A percentile compares a stretch with the other conserved stretches of the same genome.
Evolutionary conservation across 2,797 vertebrate genomes (phyloP).

Genomic region (Lindbergichthys nudifrons): DNA sequence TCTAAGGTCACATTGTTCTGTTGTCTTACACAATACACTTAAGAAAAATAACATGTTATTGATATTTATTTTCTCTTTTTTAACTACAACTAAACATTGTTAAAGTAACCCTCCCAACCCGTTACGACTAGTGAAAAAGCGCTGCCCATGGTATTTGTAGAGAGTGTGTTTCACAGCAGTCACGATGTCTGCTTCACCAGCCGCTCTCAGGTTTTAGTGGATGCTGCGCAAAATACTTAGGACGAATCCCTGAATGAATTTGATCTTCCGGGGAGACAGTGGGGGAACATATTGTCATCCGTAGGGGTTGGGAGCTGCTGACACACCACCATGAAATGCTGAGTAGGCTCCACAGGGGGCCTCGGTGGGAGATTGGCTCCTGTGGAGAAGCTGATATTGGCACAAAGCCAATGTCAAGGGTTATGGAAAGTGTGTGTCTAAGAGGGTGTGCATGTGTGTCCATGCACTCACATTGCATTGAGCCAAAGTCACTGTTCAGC

Average conservation of each 20-base stretch:
- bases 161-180: slow-evolving; percentile 28
- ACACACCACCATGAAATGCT: slow-evolving; percentile 60
- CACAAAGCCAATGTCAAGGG: slow-evolving; percentile 46
- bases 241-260: slow-evolving; percentile 26
- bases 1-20: too few relatives aligned
- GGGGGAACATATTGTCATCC: slow-evolving; percentile 43
- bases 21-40: too few relatives aligned
- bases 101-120: neutral
- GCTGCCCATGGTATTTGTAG: slow-evolving; percentile 15
- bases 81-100: too few relatives aligned
- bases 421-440: slow-evolving; percentile 15
- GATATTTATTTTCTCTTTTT: too few relatives aligned
- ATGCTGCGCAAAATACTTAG: slow-evolving; percentile 14
- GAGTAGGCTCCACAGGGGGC: slow-evolving; percentile 52
- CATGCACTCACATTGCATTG: slow-evolving; percentile 15
- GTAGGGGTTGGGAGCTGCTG: slow-evolving; percentile 58
- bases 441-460: slow-evolving; percentile 11
- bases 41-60: too few relatives aligned
- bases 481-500: slow-evolving; percentile 12
- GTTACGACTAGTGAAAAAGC: slow-evolving; percentile 12
- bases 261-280: slow-evolving; percentile 24
- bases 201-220: slow-evolving; percentile 38
- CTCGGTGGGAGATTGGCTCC: slow-evolving; percentile 57
- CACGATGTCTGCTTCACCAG: neutral
- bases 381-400: slow-evolving; percentile 53